phyloP scores from a whole-genome alignment of 2,113 vertebrate genomes.

The Osmerus eperlanus region DNA sequence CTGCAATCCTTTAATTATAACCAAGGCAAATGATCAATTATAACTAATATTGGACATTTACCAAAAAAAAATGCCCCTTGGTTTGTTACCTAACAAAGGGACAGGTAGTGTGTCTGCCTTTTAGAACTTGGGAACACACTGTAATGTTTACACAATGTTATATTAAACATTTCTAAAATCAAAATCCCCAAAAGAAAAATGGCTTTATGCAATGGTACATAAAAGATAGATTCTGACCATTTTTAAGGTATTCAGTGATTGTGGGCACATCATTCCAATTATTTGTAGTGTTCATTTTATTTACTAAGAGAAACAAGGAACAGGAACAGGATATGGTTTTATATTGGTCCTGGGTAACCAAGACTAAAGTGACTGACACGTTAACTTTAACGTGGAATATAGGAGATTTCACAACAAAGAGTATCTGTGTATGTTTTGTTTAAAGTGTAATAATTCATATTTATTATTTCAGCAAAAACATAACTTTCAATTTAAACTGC shows the following conservation, averaged over 20 bases:
- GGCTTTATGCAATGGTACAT: neutral
- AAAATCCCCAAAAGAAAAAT: constrained; percentile 30
- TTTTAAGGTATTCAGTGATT: neutral
- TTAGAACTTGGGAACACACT: constrained; percentile 33
- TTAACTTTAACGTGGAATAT: too few relatives aligned
- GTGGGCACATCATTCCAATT: neutral
- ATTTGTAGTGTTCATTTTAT: neutral
- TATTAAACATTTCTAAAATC: constrained; percentile 21
- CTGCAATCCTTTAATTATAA: neutral
- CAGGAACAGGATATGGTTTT: neutral
- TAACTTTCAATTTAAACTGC: too few relatives aligned
- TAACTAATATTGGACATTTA: neutral
- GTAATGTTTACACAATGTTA: constrained; percentile 24
- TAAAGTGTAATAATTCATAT: too few relatives aligned
- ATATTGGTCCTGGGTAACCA: neutral
- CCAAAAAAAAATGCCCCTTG: neutral
- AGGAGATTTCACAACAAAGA: too few relatives aligned
- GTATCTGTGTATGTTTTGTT: too few relatives aligned
- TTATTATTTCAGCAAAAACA: too few relatives aligned
- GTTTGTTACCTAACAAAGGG: neutral
- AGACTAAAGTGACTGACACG: too few relatives aligned
- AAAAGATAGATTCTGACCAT: too few relatives aligned
- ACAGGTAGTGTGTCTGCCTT: constrained; percentile 24
- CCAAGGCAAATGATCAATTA: neutral
- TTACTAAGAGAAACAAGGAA: neutral